Base-by-base conservation (phyloP, 2,113 vertebrate species). In the Echinops telfairi region DNA sequence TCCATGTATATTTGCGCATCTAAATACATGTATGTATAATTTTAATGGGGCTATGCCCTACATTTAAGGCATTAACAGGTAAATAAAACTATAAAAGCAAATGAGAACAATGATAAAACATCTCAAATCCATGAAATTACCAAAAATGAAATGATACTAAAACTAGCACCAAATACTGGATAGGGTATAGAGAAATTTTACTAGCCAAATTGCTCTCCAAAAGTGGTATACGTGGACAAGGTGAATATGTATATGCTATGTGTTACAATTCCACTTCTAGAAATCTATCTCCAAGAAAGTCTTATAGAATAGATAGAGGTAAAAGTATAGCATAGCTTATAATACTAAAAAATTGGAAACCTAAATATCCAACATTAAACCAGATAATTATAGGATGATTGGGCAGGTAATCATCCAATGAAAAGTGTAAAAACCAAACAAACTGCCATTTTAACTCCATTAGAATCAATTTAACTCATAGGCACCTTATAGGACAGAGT, bases 51-150 rank as follows among this genome's bases (percentile, higher is more conserved):
- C 23, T 58, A 83, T 43, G 33, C 11, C 73, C 77, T 23, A 60
- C 29, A 60, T 78, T 83, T 84, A 70, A 89, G 78, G 77, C 17
- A 93, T 36, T 85, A 93, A 84, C 68, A 89, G 31, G 36, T 73
- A 62, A 15, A n/a, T 11, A 68, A 57, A 66, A 66, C 19, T 15
- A 17, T 33, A 88, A 88, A 83, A 31, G 62, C 47, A 78, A 89
- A 84, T 84, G 31, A 60, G 73, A 84, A 84, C 81, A 89, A 71
- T 79, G 47, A 78, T 73, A 73, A 84, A 89, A 89, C 31, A 84
- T 19, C 91, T 70, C 70, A 89, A 79, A 84, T 17, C 25, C 40
- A 91, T 11, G n/a, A 25, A 14, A 33, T 14, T 70, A 15, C 82
- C 4, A 60, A 71, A 60, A 43, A 75, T 27, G 25, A 66, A 66